These are phyloP conservation scores for Ameiurus melas DNA, from an alignment of 2,113 vertebrate species.

Conservation along the genomic window DNA sequence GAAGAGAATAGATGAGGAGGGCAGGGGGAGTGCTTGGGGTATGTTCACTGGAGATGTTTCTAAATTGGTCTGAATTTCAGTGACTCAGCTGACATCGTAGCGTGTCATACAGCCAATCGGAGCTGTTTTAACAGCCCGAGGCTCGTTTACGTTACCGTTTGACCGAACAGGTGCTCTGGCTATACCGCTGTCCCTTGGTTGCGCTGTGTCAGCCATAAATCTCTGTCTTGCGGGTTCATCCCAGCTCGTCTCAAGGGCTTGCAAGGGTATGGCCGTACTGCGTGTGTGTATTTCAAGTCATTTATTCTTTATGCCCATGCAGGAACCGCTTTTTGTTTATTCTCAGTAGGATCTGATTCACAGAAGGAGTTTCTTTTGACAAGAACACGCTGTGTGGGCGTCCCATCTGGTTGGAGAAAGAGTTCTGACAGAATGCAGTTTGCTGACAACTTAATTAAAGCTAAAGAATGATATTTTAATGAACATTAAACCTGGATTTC, in stretches of 20 bases:
- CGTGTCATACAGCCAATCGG: conserved; percentile 63
- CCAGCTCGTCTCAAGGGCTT: conserved; percentile 46
- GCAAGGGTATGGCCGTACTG: conserved; percentile 15
- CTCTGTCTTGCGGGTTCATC: conserved; percentile 44
- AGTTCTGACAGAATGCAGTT: neutral
- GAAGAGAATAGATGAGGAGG: conserved; percentile 36
- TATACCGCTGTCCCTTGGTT: conserved; percentile 47
- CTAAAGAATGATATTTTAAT: neutral
- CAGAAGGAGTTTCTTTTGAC: conserved; percentile 25
- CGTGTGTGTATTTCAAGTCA: conserved; percentile 10
- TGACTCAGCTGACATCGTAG: conserved; percentile 77
- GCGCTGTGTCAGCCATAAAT: conserved; percentile 42
- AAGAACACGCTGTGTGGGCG: conserved; percentile 16
- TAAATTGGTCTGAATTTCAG: conserved; percentile 79
- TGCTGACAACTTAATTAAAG: neutral
- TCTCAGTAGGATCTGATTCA: conserved; percentile 32
- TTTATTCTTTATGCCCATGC: conserved; percentile 13
- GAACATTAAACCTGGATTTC: neutral
- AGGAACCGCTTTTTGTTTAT: conserved; percentile 32
- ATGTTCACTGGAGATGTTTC: conserved; percentile 76
- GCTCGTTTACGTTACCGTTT: conserved; percentile 64
- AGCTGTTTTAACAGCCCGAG: conserved; percentile 55
- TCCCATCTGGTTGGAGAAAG: conserved; percentile 22
- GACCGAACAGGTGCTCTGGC: conserved; percentile 68
- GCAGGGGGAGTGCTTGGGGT: conserved; percentile 41